phyloP scores from a whole-genome alignment of 2,888 invertebrate genomes.

The Mamestra brassicae region DNA sequence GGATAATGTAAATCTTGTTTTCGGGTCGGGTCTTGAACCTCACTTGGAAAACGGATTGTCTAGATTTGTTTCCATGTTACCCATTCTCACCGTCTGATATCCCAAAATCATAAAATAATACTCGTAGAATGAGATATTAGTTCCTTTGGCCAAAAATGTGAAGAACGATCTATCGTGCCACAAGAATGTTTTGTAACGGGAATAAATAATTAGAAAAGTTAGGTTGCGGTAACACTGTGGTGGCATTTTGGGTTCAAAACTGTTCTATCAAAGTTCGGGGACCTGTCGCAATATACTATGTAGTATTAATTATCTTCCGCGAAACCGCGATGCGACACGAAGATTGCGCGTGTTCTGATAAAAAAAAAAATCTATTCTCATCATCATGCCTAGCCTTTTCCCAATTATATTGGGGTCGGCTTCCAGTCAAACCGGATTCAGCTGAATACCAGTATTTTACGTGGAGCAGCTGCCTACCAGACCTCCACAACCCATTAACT shows the following conservation, averaged over 20 bases:
- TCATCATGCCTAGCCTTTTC: too few species aligned
- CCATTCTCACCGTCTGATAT: too few species aligned
- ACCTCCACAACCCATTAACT: too few species aligned
- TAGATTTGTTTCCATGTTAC: too few species aligned
- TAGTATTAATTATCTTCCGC: background rate
- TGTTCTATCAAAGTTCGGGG: conserved; percentile 20
- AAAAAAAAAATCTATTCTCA: too few species aligned
- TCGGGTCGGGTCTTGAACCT: background rate
- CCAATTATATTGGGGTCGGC: too few species aligned
- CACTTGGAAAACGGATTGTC: background rate
- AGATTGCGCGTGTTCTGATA: too few species aligned
- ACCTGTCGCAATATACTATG: conserved; percentile 2
- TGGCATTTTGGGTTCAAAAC: conserved; percentile 14
- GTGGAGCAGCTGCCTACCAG: too few species aligned
- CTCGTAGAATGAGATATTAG: background rate
- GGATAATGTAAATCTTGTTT: background rate
- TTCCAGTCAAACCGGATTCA: too few species aligned
- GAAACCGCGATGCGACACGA: background rate
- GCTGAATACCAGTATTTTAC: too few species aligned
- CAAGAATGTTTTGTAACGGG: conserved; percentile 9
- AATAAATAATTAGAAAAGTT: conserved; percentile 47
- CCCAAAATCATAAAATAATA: background rate
- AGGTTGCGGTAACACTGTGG: background rate
- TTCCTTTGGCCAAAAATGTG: background rate
- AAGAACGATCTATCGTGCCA: background rate